Evolutionary conservation across 2,113 vertebrate species (phyloP), one percentile per base, ranked within the genome.

Genomic region (Gambusia affinis): DNA sequence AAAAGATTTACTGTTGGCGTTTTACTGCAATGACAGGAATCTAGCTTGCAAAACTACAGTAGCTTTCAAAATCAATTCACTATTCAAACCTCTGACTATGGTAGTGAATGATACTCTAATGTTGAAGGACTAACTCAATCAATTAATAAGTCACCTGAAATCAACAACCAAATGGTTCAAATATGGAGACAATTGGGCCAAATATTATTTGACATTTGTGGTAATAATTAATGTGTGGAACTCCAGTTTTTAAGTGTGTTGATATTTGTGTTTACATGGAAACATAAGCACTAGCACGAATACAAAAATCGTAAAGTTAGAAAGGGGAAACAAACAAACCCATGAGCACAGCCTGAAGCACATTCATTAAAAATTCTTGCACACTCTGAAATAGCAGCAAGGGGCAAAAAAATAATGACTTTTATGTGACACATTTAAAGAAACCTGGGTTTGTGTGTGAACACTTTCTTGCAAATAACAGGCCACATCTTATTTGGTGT

Each of bases 341-440:
- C 28, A 24, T 35, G 70, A 31, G 35, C 75, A 35, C 63, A 35
- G 72, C 74, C 57, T 84, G 61, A 12, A 70, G 73, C 76, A 69
- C 64, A 65, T 37, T 33, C 78, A 76, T 84, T 77, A 30, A 79
- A n/a, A 73, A 75, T 73, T 66, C 30, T 11, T 15, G 6, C 57
- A 37, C 39, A 67, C 69, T 72, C 33, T 72, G 30, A n/a, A 1
- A 30, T 39, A 28, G 19, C 12, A 27, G 35, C 39, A 60, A 72
- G 51, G 67, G 64, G 39, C 33, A 30, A 70, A 81, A 47, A 7
- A 35, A 8, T 63, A 14, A 67, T 74, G 69, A 72, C 64, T 79
- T 78, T 68, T 30, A 78, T 27, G 27, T 75, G 42, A 70, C 0
- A 15, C 31, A 72, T 63, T 60, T 6, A 51, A 74, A 67, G 51